phyloP scores from a whole-genome alignment of 2,113 vertebrate genomes.

The Bufo gargarizans region DNA sequence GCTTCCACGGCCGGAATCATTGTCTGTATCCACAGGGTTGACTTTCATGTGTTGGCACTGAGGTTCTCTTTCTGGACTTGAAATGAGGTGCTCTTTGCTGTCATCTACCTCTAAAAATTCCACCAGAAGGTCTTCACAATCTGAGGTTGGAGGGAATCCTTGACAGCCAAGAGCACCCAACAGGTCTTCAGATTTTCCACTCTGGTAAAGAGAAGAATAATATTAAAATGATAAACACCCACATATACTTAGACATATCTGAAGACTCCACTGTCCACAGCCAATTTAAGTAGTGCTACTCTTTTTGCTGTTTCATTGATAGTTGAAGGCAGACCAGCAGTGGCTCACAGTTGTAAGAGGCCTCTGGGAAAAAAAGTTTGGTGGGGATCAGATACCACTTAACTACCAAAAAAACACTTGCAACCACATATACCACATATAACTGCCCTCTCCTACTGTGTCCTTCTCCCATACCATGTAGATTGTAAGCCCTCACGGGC shows the following conservation, averaged over 20 bases:
- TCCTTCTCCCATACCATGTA: too few relatives aligned
- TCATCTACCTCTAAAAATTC: slow-evolving; percentile 88
- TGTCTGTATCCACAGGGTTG: slow-evolving; percentile 74
- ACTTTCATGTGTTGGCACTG: slow-evolving; percentile 66
- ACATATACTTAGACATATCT: not conserved
- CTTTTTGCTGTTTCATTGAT: not conserved
- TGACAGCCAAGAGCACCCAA: slow-evolving; percentile 83
- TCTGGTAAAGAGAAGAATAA: slow-evolving; percentile 72
- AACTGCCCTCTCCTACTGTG: too few relatives aligned
- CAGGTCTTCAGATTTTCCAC: slow-evolving; percentile 83
- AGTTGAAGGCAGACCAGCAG: not conserved
- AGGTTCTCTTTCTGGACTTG: slow-evolving; percentile 68
- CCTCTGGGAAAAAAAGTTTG: not conserved
- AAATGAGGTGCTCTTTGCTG: slow-evolving; percentile 77
- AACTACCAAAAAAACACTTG: not conserved
- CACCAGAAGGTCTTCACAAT: slow-evolving; percentile 86
- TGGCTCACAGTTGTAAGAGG: not conserved
- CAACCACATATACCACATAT: too few relatives aligned
- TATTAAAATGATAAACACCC: not conserved
- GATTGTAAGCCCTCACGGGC: too few relatives aligned
- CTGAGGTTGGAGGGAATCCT: slow-evolving; percentile 81
- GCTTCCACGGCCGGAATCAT: slow-evolving; percentile 87
- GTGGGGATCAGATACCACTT: not conserved
- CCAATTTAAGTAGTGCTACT: not conserved
- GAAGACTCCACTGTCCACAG: not conserved